Evolutionary conservation across 2,113 vertebrate genomes (phyloP).

Genomic region (Eudorcas thomsonii): DNA sequence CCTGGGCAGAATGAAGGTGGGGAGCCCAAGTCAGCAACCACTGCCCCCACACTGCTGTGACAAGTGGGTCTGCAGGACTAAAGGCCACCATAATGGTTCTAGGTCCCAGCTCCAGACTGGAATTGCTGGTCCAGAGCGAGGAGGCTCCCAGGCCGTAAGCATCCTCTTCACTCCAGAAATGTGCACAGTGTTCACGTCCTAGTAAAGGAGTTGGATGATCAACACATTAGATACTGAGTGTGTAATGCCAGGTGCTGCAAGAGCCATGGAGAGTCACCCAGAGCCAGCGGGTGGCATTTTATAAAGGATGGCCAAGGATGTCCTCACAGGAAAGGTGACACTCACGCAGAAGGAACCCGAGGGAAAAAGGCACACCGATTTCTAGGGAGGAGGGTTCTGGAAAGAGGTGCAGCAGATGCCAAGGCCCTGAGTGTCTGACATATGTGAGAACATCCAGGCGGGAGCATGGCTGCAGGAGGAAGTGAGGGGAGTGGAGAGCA

Average conservation of each 20-base stretch:
- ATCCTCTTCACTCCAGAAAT: neutral
- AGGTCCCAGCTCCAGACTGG: neutral
- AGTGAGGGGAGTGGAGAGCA: too few relatives aligned
- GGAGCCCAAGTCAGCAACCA: neutral
- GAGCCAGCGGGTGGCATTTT: neutral
- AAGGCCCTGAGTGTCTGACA: neutral
- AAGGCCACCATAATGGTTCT: neutral
- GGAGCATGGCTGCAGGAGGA: neutral
- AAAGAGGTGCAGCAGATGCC: neutral
- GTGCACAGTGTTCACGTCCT: neutral
- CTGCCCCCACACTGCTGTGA: rapidly evolving
- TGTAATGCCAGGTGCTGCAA: rapidly evolving
- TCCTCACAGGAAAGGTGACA: neutral
- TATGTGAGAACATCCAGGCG: neutral
- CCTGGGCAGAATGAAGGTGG: neutral
- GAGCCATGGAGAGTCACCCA: neutral
- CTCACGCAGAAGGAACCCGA: neutral
- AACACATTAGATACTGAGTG: neutral
- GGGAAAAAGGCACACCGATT: neutral
- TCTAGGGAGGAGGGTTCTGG: neutral
- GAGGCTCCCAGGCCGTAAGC: neutral
- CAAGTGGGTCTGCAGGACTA: neutral
- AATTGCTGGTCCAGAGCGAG: neutral
- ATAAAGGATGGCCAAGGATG: neutral
- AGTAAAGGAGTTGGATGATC: neutral